Percentiles rank a stretch among this genome's conserved stretches.
These are phyloP conservation scores for Myathropa florea DNA, from an alignment of 2,888 invertebrate species.

Conservation along the genomic window DNA sequence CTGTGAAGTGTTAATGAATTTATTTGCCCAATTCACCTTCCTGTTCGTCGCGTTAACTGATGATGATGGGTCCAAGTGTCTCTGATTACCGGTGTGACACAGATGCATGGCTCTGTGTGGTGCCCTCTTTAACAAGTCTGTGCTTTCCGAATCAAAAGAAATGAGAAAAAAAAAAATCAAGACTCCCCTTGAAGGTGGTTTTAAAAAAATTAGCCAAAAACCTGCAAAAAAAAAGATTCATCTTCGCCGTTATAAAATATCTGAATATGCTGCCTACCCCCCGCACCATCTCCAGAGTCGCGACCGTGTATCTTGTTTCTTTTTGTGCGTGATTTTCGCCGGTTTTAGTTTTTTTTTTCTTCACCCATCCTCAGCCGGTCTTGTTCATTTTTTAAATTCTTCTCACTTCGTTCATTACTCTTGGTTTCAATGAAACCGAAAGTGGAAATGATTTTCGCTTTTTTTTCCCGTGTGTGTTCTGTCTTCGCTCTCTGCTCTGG, in stretches of 20 bases:
- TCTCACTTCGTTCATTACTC: conserved; percentile 47
- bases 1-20: conserved; percentile 38
- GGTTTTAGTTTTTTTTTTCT: conserved; percentile 22
- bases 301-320: conserved; percentile 37
- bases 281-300: neutral
- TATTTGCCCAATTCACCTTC: too few relatives aligned
- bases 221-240: neutral
- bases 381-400: conserved; percentile 13
- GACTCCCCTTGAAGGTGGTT: neutral
- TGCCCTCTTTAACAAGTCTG: too few relatives aligned
- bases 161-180: too few relatives aligned
- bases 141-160: too few relatives aligned
- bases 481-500: neutral
- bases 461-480: conserved; percentile 46
- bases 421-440: conserved; percentile 68
- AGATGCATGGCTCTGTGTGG: neutral
- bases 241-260: neutral
- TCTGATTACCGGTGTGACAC: conserved; percentile 32
- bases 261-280: neutral
- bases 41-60: neutral
- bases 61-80: neutral
- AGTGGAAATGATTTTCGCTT: conserved; percentile 65
- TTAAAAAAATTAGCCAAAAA: neutral
- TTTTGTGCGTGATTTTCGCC: conserved; percentile 61
- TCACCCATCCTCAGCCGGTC: neutral